Conservation (phyloP, 2,888 invertebrate genomes). For the Trissolcus brochymenae region DNA sequence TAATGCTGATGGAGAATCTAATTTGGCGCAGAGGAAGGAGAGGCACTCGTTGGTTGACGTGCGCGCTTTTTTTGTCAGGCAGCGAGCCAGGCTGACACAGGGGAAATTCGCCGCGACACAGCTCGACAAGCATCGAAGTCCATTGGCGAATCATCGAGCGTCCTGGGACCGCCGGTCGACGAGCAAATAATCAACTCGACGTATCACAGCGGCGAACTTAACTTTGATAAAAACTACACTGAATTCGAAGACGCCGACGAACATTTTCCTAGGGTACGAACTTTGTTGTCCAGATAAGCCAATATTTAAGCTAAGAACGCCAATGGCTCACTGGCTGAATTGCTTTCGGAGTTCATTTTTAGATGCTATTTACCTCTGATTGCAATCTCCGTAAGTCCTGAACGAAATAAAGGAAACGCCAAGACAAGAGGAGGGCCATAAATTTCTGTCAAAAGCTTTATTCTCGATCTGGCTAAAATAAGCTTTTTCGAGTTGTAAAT, state of each 20-base stretch:
- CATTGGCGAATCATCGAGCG: slow-evolving; percentile 31
- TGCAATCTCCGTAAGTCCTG: background rate
- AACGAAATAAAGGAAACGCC: no score
- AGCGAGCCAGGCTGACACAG: slow-evolving; percentile 39
- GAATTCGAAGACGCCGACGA: slow-evolving; percentile 39
- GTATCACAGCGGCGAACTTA: slow-evolving; percentile 38
- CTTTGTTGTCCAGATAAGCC: slow-evolving; percentile 22
- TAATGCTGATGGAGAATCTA: slow-evolving; percentile 54
- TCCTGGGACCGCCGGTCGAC: slow-evolving; percentile 37
- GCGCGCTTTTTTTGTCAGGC: slow-evolving; percentile 42
- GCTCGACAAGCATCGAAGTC: slow-evolving; percentile 31
- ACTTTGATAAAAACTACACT: slow-evolving; percentile 32
- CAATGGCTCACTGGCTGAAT: slow-evolving; percentile 13
- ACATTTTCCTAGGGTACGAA: slow-evolving; percentile 34
- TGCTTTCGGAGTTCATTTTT: slow-evolving; percentile 16
- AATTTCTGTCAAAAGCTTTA: no score
- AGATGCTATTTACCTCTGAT: slow-evolving; percentile 7
- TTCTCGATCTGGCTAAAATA: no score
- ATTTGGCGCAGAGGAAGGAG: slow-evolving; percentile 22
- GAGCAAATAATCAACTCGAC: slow-evolving; percentile 48
- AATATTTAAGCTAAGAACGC: slow-evolving; percentile 31
- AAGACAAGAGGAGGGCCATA: no score
- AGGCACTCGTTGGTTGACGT: slow-evolving; percentile 9
- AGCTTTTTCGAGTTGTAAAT: no score
- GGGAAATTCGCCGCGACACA: slow-evolving; percentile 43